These are phyloP conservation scores for Brassicogethes aeneus DNA, from an alignment of 2,888 invertebrate species.

Conservation along the genomic window DNA sequence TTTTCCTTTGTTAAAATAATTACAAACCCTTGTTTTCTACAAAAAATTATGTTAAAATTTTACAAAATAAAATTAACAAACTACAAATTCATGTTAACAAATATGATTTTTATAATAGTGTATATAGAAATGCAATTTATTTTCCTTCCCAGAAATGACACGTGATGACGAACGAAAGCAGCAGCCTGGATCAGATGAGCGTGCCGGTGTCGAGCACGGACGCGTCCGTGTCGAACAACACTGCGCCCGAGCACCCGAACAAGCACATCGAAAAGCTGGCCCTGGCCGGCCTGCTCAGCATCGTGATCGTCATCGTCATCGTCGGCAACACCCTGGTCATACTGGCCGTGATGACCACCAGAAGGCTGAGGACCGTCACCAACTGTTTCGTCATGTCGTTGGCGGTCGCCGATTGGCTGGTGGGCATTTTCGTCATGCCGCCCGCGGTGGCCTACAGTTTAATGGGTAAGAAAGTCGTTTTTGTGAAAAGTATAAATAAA, in stretches of 20 bases:
- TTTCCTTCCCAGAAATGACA: constrained; percentile 17
- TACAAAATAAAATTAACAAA: too few relatives aligned
- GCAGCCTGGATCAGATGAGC: constrained; percentile 7
- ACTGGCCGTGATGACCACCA: constrained; percentile 77
- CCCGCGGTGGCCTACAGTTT: constrained; percentile 86
- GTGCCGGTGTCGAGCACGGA: not conserved
- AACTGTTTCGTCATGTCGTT: constrained; percentile 93
- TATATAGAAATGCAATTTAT: too few relatives aligned
- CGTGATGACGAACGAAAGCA: constrained; percentile 5
- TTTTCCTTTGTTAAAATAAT: too few relatives aligned
- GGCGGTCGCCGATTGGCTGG: constrained; percentile 86
- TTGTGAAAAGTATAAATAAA: too few relatives aligned
- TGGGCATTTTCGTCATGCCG: constrained; percentile 92
- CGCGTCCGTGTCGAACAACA: constrained; percentile 2
- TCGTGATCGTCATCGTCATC: constrained; percentile 63
- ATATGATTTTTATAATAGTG: too few relatives aligned
- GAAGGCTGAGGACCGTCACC: constrained; percentile 82
- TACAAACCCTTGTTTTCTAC: too few relatives aligned
- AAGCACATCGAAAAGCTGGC: constrained; percentile 44
- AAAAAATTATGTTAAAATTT: too few relatives aligned
- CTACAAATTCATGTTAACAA: too few relatives aligned
- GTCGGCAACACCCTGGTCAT: constrained; percentile 88
- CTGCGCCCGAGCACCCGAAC: constrained; percentile 4
- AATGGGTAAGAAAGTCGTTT: constrained; percentile 67
- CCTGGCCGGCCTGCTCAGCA: constrained; percentile 53